Evolutionary conservation across 30 jellyfish, hydroid and myxozoan species (phyloP).

Genomic region (Aurelia coerulea): DNA sequence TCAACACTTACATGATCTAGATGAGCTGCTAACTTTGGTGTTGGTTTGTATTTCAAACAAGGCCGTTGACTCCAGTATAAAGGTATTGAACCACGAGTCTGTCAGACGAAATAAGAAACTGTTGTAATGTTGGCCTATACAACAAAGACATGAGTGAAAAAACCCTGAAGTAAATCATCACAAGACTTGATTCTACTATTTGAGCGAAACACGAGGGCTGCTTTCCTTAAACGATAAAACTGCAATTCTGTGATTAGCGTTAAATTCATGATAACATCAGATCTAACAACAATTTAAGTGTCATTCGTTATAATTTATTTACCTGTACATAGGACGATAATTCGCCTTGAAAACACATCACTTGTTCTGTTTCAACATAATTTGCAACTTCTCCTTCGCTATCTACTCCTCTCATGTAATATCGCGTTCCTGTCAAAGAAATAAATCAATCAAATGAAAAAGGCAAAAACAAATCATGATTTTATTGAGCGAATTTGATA

Average conservation of each 20-base stretch:
- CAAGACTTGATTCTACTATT: too few relatives aligned
- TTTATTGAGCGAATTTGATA: neutral
- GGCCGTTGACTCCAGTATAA: slow-evolving; percentile 97
- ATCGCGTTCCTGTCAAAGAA: slow-evolving; percentile 88
- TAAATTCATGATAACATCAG: too few relatives aligned
- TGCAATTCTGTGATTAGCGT: too few relatives aligned
- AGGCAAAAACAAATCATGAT: neutral
- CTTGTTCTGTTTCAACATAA: slow-evolving; percentile 97
- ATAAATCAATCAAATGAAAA: neutral
- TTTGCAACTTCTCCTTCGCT: slow-evolving; percentile 97
- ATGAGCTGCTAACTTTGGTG: slow-evolving; percentile 58
- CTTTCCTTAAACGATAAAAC: too few relatives aligned
- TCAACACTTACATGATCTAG: slow-evolving; percentile 81
- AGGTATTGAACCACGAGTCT: slow-evolving; percentile 99
- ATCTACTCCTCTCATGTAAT: slow-evolving; percentile 95
- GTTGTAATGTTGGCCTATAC: too few relatives aligned
- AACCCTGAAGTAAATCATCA: too few relatives aligned
- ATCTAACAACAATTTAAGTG: too few relatives aligned
- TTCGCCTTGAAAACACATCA: slow-evolving; percentile 79
- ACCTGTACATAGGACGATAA: slow-evolving; percentile 95
- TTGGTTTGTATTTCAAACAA: slow-evolving; percentile 93
- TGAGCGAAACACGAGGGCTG: too few relatives aligned
- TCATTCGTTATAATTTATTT: too few relatives aligned
- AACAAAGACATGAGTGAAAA: too few relatives aligned
- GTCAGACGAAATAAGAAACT: neutral